These are phyloP conservation scores for Mastomys coucha DNA, from an alignment of 2,113 vertebrate genomes.

Conservation along the genomic window DNA sequence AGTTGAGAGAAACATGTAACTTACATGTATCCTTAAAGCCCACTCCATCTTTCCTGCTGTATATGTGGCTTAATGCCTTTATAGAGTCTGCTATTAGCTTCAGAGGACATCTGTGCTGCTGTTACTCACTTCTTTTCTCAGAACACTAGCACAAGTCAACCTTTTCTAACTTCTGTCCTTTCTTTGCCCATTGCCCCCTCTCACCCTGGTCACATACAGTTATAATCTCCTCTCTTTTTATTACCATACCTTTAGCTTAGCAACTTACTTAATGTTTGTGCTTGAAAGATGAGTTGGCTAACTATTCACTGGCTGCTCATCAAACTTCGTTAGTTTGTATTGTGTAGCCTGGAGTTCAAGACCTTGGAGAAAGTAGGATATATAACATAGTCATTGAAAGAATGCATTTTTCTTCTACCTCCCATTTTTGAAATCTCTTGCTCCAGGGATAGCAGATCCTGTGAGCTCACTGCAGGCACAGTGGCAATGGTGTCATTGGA, in stretches of 20 bases:
- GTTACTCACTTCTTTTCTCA: background rate
- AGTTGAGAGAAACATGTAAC: background rate
- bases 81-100: background rate
- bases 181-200: background rate
- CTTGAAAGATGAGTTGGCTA: background rate
- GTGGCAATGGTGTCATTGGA: background rate
- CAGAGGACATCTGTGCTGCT: background rate
- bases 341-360: background rate
- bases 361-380: background rate
- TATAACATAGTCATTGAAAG: background rate
- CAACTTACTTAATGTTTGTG: background rate
- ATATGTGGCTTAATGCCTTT: background rate
- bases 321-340: no score
- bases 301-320: background rate
- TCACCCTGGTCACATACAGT: background rate
- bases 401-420: background rate
- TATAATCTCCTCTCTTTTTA: background rate
- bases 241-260: background rate
- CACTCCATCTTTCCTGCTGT: background rate
- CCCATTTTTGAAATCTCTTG: background rate
- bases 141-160: accelerated
- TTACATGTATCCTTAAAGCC: background rate
- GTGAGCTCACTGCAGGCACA: background rate
- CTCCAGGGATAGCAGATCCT: background rate
- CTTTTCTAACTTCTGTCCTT: background rate